Base-by-base conservation (phyloP, 1,140 invertebrate genomes). In the Zaprionus gabonicus region DNA sequence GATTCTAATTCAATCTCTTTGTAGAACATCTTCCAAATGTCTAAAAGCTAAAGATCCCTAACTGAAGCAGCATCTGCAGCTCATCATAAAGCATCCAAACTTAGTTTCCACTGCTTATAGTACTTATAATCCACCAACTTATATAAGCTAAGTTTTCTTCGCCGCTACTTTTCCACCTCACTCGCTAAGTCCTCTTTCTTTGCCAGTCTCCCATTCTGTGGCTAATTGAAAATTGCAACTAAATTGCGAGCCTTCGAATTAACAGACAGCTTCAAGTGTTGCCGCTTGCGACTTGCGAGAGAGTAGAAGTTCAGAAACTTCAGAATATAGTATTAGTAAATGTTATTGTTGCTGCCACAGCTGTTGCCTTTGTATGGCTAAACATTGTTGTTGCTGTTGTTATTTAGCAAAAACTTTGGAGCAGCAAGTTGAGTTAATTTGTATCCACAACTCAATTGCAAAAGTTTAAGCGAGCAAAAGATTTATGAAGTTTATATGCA, bases 401-500 rank as follows among this genome's bases (percentile, higher is more conserved):
- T 88, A 74, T 90, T 90, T 77, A 68, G 81, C 31, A 75, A 72
- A 85, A 88, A 72, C 64, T 90, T 80, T 55, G 46, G 68, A 75
- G 74, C 75, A 81, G 84, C 81, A 80, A 90, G 82, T 79, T 81
- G 72, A 90, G 85, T 91, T 91, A 90, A 85, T 91, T 88, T 88
- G 84, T 90, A 90, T 90, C 78, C 85, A 80, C 76, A 90, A 90
- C 85, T 90, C 85, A 82, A 90, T 90, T 90, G 85, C 79, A 85
- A 90, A 90, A 90, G 85, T 90, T 90, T 77, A 91, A 85, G 86
- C 79, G 79, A 78, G 85, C 85, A 85, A 90, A 90, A 91, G 85
- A 90, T 90, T 90, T 90, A 90, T 91, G 75, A 90, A 91, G 64
- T 90, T 90, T 90, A 76, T 81, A 90, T 90, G 85, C 85, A 84